Evolutionary conservation across 2,113 vertebrate genomes (phyloP).

Genomic region (Semicossyphus pulcher): DNA sequence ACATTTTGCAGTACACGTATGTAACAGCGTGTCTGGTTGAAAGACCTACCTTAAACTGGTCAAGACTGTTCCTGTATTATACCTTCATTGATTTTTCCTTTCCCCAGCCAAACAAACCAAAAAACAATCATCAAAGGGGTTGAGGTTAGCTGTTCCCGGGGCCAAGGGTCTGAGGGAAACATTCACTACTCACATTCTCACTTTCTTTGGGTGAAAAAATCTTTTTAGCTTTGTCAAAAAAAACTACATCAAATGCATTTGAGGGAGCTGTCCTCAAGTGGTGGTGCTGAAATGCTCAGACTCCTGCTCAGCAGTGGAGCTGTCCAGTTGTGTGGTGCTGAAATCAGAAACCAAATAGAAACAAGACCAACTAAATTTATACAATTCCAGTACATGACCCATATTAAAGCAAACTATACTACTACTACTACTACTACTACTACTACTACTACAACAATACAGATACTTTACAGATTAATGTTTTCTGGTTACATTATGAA

Average conservation of each 20-base stretch:
- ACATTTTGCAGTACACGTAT: neutral
- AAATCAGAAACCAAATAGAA: constrained; percentile 26
- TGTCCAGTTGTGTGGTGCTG: constrained; percentile 52
- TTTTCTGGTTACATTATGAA: neutral
- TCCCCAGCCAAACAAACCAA: neutral
- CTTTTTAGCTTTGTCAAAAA: neutral
- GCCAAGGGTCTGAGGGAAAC: constrained; percentile 1
- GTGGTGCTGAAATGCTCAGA: constrained; percentile 58
- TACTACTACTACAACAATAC: too few species aligned
- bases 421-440: too few species aligned
- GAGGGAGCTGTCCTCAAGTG: constrained; percentile 45
- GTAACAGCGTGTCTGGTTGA: neutral
- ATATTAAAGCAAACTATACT: too few species aligned
- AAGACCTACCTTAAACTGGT: neutral
- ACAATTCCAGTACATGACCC: too few species aligned
- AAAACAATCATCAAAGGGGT: neutral
- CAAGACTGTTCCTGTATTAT: neutral
- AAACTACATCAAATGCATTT: neutral
- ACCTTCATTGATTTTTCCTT: neutral
- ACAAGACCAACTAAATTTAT: too few species aligned
- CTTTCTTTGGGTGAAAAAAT: neutral
- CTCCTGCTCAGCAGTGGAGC: constrained; percentile 14
- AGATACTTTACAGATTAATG: neutral
- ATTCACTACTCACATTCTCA: neutral
- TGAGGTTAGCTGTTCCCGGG: neutral